Evolutionary conservation across 2,888 invertebrate species (phyloP).

Genomic region (Heliconius aoede): DNA sequence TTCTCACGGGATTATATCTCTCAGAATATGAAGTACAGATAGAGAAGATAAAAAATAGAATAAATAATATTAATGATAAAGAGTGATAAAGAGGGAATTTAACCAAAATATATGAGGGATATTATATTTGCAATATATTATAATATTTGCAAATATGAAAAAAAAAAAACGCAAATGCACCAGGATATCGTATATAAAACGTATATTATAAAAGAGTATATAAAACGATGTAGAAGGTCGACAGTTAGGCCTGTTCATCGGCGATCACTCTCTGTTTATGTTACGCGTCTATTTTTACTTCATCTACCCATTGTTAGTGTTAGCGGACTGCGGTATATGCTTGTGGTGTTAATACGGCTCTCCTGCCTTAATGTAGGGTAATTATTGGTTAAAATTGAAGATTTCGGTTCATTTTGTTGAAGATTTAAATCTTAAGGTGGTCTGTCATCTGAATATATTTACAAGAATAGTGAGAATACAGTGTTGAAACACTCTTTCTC

Average conservation of each 20-base stretch:
- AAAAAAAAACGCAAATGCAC: background rate
- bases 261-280: slow-evolving; percentile 75
- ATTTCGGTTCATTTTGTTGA: background rate
- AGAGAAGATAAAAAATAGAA: too few species aligned
- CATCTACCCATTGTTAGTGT: slow-evolving; percentile 81
- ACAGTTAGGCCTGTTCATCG: slow-evolving; percentile 52
- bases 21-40: too few species aligned
- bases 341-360: slow-evolving; percentile 59
- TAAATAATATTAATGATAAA: too few species aligned
- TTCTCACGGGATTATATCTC: too few species aligned
- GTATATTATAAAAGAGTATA: slow-evolving; percentile 43
- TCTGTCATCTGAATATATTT: too few species aligned
- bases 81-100: too few species aligned
- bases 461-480: too few species aligned
- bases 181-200: slow-evolving; percentile 12
- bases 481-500: too few species aligned
- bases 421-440: background rate
- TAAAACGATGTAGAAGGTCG: slow-evolving; percentile 49
- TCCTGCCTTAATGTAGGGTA: slow-evolving; percentile 14
- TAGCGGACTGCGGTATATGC: slow-evolving; percentile 48
- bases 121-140: too few species aligned
- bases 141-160: background rate
- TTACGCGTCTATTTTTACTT: slow-evolving; percentile 80
- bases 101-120: too few species aligned
- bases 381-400: slow-evolving; percentile 22